A percentile compares a stretch with the other conserved stretches of the same genome.
Evolutionary conservation across 2,888 invertebrate species (phyloP).

Genomic region (Apamea monoglypha): DNA sequence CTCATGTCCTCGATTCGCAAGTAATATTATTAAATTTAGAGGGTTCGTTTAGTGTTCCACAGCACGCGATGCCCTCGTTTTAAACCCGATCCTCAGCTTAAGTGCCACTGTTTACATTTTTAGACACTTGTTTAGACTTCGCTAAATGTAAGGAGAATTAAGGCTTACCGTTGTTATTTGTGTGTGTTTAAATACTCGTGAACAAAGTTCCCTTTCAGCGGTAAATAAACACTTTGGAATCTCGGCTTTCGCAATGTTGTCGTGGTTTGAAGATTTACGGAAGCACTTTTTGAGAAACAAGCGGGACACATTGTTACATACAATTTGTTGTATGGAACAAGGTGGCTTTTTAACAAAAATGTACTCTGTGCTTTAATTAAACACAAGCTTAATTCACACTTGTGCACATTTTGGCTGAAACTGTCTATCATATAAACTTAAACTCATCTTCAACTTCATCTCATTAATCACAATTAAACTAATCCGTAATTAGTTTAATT

Average conservation of each 20-base stretch:
- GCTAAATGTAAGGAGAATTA: constrained; percentile 41
- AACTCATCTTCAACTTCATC: background rate
- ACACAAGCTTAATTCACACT: background rate
- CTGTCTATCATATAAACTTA: background rate
- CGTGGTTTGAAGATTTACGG: constrained; percentile 14
- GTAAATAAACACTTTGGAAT: constrained; percentile 29
- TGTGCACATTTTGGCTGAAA: background rate
- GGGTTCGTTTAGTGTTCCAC: constrained; percentile 38
- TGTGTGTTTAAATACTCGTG: constrained; percentile 36
- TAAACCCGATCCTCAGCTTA: constrained; percentile 42
- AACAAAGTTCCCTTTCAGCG: constrained; percentile 27
- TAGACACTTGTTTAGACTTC: constrained; percentile 49
- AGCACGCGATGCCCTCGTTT: constrained; percentile 65
- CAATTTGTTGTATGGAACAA: background rate
- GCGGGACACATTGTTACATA: constrained; percentile 1
- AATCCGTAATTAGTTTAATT: no score
- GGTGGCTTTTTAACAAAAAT: background rate
- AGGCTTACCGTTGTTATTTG: constrained; percentile 25
- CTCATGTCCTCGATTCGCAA: constrained; percentile 52
- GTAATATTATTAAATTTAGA: constrained; percentile 62
- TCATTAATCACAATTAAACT: background rate
- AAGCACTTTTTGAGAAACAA: constrained; percentile 14
- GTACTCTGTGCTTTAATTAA: background rate
- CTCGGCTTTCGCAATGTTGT: background rate
- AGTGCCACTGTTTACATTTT: constrained; percentile 54